Percentiles rank a stretch among this genome's conserved stretches.
Evolutionary conservation across 2,113 vertebrate species (phyloP).

Genomic region (Xenopus laevis): DNA sequence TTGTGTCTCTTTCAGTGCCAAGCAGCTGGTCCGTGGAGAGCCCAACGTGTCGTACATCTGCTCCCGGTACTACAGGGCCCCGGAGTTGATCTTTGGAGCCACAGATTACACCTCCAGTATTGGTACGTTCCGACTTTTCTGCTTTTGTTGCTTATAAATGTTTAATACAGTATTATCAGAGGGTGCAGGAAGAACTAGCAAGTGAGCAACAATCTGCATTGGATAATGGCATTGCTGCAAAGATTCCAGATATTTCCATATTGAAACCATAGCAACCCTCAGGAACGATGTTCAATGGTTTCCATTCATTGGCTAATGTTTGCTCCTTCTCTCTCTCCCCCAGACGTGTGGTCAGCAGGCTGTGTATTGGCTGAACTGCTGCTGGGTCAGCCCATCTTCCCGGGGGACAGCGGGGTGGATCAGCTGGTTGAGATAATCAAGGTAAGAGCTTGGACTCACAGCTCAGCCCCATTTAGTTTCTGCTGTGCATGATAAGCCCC

Average conservation of each 20-base stretch:
- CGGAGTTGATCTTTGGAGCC: slow-evolving; percentile 98
- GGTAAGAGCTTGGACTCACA: slow-evolving; percentile 62
- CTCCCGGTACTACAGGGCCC: slow-evolving; percentile 98
- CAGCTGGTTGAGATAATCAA: slow-evolving; percentile 99
- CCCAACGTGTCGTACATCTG: slow-evolving; percentile 99
- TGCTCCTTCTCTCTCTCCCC: no score
- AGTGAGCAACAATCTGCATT: no score
- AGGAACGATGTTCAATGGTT: no score
- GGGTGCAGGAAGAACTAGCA: no score
- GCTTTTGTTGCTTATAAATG: no score
- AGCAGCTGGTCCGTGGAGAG: slow-evolving; percentile 97
- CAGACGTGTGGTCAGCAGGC: slow-evolving; percentile 98
- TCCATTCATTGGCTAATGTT: no score
- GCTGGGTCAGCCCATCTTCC: slow-evolving; percentile 97
- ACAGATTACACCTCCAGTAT: slow-evolving; percentile 99
- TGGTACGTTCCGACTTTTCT: slow-evolving; percentile 65
- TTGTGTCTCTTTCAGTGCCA: slow-evolving; percentile 72
- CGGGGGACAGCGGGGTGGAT: slow-evolving; percentile 97
- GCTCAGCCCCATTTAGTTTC: no score
- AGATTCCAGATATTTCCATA: no score
- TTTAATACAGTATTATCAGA: no score
- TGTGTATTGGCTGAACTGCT: slow-evolving; percentile 96
- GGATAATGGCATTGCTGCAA: no score
- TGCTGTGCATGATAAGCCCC: no score
- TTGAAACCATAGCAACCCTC: no score